Base-by-base conservation (phyloP, 2,888 invertebrate species). In the Dorcus parallelipipedus region DNA sequence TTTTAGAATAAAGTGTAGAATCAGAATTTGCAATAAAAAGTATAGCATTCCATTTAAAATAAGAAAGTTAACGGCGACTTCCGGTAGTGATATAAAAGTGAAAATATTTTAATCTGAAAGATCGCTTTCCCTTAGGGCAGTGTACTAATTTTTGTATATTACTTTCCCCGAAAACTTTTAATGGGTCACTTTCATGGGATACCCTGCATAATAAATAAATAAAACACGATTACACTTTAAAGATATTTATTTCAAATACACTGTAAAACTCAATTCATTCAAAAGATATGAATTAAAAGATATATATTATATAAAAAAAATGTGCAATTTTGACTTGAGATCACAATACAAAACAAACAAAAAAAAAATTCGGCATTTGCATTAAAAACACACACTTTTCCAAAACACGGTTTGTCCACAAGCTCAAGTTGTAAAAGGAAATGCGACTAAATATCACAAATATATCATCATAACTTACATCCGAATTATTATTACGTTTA, bases 191-290 rank as follows among this genome's bases (percentile, higher is more conserved):
- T n/a, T n/a, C 14, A 14, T 14, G 14, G 14, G 14, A 14, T 14
- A 14, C 14, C 14, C 14, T 14, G 14, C 14, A 38, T 33, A 38
- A 47, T 38, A 38, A 43, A 9, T 38, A 54, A 20, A 52, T 26
- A 47, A 60, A 33, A 38, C 41, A 23, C 38, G 41, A 38, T 6
- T 49, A 38, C 63, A 64, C 61, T 72, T 73, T 71, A 67, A 68
- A 72, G 70, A 71, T 73, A 68, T 74, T 67, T 64, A 61, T 64
- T 74, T 73, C 72, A 75, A 76, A 75, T 76, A 76, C 76, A 76
- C 57, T 60, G 60, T 56, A 74, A 75, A 75, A 74, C 70, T 67
- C 64, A 63, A 54, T 50, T 60, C 53, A 63, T 47, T 52, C 50
- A 56, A 56, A 56, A 61, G 59, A 63, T 60, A 52, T 54, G 38